These are phyloP conservation scores for Callorhinus ursinus DNA, from an alignment of 2,113 vertebrate species.

Conservation along the genomic window DNA sequence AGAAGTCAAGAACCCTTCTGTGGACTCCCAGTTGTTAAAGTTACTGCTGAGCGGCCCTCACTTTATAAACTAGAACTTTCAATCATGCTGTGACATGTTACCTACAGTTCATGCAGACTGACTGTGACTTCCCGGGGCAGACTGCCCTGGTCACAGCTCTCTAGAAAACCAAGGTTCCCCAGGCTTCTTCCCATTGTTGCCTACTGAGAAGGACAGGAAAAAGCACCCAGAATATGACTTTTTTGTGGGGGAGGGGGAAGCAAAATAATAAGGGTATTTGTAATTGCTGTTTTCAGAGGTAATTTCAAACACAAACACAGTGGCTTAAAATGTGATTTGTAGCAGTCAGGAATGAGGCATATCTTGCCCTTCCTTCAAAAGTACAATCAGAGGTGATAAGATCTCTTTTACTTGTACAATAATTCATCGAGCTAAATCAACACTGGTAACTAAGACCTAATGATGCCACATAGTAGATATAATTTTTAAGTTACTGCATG, in stretches of 20 bases:
- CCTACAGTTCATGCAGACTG: conserved; percentile 85
- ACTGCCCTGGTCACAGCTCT: conserved; percentile 82
- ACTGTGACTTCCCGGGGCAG: conserved; percentile 86
- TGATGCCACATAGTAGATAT: conserved; percentile 79
- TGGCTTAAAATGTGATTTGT: conserved; percentile 87
- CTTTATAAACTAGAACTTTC: conserved; percentile 79
- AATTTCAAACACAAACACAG: conserved; percentile 82
- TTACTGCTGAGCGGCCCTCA: conserved; percentile 85
- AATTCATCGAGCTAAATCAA: conserved; percentile 85
- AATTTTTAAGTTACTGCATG: conserved; percentile 86
- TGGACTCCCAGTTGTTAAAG: conserved; percentile 82
- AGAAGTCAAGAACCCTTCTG: conserved; percentile 81
- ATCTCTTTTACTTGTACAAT: conserved; percentile 86
- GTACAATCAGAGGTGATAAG: conserved; percentile 85
- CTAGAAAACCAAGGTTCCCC: conserved; percentile 85
- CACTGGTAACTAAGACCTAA: conserved; percentile 88
- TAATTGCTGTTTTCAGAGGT: conserved; percentile 92
- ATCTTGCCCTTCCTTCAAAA: conserved; percentile 81
- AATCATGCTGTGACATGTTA: conserved; percentile 82
- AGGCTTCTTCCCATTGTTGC: conserved; percentile 85
- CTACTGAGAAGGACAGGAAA: conserved; percentile 83
- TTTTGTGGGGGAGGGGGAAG: neutral
- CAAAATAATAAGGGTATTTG: conserved; percentile 83
- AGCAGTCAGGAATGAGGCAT: conserved; percentile 84
- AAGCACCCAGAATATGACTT: conserved; percentile 70